Evolutionary conservation across 2,113 vertebrate genomes (phyloP), one percentile per base, ranked within the genome.

Genomic region (Chaenocephalus aceratus): DNA sequence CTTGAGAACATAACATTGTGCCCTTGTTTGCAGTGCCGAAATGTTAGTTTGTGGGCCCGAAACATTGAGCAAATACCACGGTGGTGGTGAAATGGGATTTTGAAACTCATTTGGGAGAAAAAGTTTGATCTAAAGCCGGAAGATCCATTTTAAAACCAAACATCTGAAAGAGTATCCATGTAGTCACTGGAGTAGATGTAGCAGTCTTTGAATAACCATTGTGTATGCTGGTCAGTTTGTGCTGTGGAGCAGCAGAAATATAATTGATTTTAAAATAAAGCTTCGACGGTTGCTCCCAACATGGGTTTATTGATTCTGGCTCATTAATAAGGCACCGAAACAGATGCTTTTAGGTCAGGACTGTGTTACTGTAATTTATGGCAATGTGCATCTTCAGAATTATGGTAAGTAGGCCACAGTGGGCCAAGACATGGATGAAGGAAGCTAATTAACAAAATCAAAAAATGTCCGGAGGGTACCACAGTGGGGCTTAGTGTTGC

Each of bases 391-490:
- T 70, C 23, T 70, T 73, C 44, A 26, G 59, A 57, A 70, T 77
- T 66, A 66, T 61, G 21, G 30, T 26, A 75, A 81, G 61, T 64
- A 79, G 70, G 65, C 64, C 66, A 72, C 34, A 34, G 60, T 58
- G 52, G 58, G 74, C 73, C 60, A 79, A 71, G 66, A 79, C 45
- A 72, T 53, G 57, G 59, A 53, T 81, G 63, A 73, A 69, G 53
- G 69, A 79, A 73, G 53, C 62, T 82, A 79, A 85, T 85, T 82
- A 84, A 76, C 15, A 70, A 60, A 79, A 81, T 65, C 23, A 26
- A 36, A 56, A 80, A 72, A 67, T 68, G 61, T 54, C 75, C 70
- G 18, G 70, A 70, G 59, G 59, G 69, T 45, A 48, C n/a, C 53
- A 60, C 16, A 72, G 57, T 54, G 77, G 72, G 62, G 53, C 60